phyloP scores from a whole-genome alignment of 2,888 invertebrate species.

The Podabrus alpinus region DNA sequence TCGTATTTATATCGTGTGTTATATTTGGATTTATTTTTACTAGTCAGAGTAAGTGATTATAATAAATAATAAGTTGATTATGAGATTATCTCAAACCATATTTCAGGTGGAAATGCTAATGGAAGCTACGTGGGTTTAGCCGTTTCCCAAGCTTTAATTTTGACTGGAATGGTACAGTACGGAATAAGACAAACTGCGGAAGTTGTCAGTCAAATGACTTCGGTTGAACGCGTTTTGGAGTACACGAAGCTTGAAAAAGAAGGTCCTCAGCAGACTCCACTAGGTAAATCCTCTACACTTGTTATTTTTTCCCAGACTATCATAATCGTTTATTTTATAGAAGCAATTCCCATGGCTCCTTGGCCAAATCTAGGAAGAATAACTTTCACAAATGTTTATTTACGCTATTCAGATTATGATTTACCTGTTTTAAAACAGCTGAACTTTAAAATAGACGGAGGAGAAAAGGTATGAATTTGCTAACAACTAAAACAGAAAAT shows the following conservation, averaged over 20 bases:
- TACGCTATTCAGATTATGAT: conserved; percentile 65
- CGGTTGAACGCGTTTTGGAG: conserved; percentile 52
- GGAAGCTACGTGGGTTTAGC: conserved; percentile 57
- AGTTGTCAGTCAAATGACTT: conserved; percentile 57
- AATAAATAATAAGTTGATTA: background rate
- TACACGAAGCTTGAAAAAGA: conserved; percentile 58
- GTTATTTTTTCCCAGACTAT: background rate
- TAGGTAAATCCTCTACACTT: conserved; percentile 45
- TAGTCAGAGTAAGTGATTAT: conserved; percentile 59
- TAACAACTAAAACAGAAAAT: background rate
- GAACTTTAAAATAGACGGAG: conserved; percentile 53
- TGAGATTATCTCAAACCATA: background rate
- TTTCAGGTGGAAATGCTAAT: conserved; percentile 19
- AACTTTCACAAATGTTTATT: conserved; percentile 59
- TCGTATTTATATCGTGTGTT: conserved; percentile 67
- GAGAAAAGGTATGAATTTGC: conserved; percentile 50
- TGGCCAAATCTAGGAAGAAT: conserved; percentile 66
- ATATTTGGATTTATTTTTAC: conserved; percentile 67
- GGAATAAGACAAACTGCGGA: conserved; percentile 68
- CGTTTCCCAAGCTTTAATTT: conserved; percentile 54
- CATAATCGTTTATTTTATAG: background rate
- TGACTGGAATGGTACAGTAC: conserved; percentile 59
- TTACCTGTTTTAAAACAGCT: conserved; percentile 64
- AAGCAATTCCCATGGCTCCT: conserved; percentile 41
- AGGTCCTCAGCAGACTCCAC: conserved; percentile 57